These are phyloP conservation scores for Eospalax fontanierii DNA, from an alignment of 2,797 vertebrate genomes.

Conservation along the genomic window DNA sequence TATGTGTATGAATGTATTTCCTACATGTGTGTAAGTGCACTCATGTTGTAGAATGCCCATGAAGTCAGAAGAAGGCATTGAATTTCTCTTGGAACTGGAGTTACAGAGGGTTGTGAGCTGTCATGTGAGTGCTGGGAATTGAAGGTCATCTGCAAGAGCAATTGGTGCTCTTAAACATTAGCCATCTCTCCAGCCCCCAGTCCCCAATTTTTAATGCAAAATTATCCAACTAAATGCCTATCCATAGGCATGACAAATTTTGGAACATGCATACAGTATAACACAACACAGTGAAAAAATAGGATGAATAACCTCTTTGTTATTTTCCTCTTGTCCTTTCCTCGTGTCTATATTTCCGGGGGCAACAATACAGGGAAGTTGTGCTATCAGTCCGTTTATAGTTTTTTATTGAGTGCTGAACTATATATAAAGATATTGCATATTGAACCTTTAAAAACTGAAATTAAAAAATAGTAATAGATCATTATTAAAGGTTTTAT, in stretches of 20 bases:
- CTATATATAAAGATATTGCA: not conserved
- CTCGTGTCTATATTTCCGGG: not conserved
- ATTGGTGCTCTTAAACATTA: not conserved
- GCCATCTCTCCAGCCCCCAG: not conserved
- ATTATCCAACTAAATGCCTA: conserved; percentile 10
- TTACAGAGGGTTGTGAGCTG: too few relatives aligned
- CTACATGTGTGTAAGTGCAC: too few relatives aligned
- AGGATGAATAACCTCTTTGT: not conserved
- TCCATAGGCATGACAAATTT: not conserved
- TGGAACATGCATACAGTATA: not conserved
- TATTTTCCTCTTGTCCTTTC: not conserved
- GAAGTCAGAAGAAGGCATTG: too few relatives aligned
- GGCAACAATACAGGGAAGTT: not conserved
- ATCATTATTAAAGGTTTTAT: not conserved
- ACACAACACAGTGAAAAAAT: not conserved
- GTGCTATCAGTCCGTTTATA: not conserved
- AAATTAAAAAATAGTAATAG: not conserved
- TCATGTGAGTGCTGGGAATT: too few relatives aligned
- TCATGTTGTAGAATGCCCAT: too few relatives aligned
- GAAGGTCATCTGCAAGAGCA: too few relatives aligned
- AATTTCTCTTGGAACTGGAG: too few relatives aligned
- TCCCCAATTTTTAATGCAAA: conserved; percentile 6
- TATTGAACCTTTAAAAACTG: conserved; percentile 38
- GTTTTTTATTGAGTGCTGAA: conserved; percentile 18
- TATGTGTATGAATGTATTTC: too few relatives aligned